Conservation (phyloP, 1,140 invertebrate genomes). For the Spodoptera frugiperda region DNA sequence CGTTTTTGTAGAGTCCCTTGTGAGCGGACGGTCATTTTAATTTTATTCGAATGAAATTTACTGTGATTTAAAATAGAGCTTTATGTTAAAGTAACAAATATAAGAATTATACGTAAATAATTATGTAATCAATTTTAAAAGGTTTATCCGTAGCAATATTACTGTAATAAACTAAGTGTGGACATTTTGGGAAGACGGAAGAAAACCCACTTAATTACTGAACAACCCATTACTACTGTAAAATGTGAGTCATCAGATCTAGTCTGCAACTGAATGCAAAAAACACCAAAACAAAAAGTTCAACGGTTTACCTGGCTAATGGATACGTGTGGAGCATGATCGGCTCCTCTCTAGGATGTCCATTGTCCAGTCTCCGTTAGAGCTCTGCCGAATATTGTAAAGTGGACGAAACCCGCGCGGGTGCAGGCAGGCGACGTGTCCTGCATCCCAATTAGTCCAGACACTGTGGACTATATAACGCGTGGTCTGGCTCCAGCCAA, state of each 20-base stretch:
- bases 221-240: conserved; percentile 3
- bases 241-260: conserved; percentile 50
- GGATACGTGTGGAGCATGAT: conserved; percentile 65
- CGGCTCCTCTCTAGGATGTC: conserved; percentile 68
- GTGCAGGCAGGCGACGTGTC: conserved; percentile 64
- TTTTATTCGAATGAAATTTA: neutral
- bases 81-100: neutral
- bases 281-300: conserved; percentile 61
- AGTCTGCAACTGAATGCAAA: conserved; percentile 46
- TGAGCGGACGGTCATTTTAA: neutral
- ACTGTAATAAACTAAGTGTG: too few relatives aligned
- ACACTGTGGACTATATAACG: conserved; percentile 76
- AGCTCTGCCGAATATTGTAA: conserved; percentile 72
- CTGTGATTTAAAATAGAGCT: too few relatives aligned
- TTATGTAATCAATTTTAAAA: too few relatives aligned
- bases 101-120: too few relatives aligned
- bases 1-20: neutral
- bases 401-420: conserved; percentile 62
- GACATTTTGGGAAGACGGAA: too few relatives aligned
- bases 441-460: conserved; percentile 75
- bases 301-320: conserved; percentile 61
- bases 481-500: conserved; percentile 53
- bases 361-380: conserved; percentile 76
- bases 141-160: too few relatives aligned
- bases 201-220: too few relatives aligned